phyloP scores from a whole-genome alignment of 2,888 invertebrate species.

The Volucella inflata region DNA sequence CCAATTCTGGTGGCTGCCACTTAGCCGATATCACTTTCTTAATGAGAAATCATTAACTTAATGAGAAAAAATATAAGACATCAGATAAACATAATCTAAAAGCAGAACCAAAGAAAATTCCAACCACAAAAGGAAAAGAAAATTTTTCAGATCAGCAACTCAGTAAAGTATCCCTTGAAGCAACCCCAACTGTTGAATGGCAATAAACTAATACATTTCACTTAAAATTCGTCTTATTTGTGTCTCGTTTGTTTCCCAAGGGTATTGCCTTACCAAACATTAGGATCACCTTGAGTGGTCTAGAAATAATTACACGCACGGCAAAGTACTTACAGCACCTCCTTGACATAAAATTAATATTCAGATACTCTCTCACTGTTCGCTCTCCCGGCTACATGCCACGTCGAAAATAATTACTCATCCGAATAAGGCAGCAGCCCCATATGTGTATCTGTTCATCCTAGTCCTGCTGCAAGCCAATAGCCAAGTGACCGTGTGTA shows the following conservation, averaged over 20 bases:
- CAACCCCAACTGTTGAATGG: not conserved
- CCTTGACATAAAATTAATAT: slow-evolving; percentile 70
- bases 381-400: not conserved
- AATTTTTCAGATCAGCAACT: no score
- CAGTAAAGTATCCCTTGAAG: not conserved
- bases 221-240: not conserved
- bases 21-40: no score
- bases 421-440: slow-evolving; percentile 47
- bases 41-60: no score
- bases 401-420: slow-evolving; percentile 70
- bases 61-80: no score
- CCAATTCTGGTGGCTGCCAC: no score
- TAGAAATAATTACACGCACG: slow-evolving; percentile 29
- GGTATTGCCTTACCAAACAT: not conserved
- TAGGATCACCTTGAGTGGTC: slow-evolving; percentile 9
- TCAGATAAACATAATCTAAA: no score
- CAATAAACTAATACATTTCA: slow-evolving; percentile 1
- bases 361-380: slow-evolving; percentile 29
- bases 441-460: slow-evolving; percentile 63
- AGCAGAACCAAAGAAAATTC: no score
- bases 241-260: not conserved
- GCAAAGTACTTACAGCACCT: slow-evolving; percentile 36
- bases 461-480: slow-evolving; percentile 62
- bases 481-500: slow-evolving; percentile 70
- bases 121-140: no score